A percentile compares a stretch with the other conserved stretches of the same genome.
Evolutionary conservation across 2,888 invertebrate genomes (phyloP).

Genomic region (Limnephilus marmoratus): DNA sequence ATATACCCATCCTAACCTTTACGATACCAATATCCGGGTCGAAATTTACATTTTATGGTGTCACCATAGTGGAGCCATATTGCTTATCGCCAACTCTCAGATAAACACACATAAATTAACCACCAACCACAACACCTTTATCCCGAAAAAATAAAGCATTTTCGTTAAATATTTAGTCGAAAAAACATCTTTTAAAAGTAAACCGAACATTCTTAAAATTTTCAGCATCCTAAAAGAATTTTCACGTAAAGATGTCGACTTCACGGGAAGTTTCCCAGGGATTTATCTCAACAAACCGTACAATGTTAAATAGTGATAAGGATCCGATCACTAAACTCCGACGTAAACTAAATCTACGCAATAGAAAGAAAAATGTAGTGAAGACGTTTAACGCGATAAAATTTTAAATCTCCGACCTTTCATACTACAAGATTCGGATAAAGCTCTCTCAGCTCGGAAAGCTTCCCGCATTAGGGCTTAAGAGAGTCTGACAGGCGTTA

Average conservation of each 20-base stretch:
- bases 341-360: constrained; percentile 24
- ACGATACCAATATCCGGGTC: background rate
- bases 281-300: constrained; percentile 27
- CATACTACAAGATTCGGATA: constrained; percentile 29
- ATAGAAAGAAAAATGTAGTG: constrained; percentile 34
- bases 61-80: background rate
- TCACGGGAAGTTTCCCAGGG: background rate
- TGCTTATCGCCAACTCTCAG: background rate
- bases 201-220: background rate
- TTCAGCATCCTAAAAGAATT: background rate
- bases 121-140: background rate
- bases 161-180: background rate
- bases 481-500: constrained; percentile 50
- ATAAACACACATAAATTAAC: background rate
- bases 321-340: constrained; percentile 3
- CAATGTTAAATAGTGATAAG: constrained; percentile 25
- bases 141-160: background rate
- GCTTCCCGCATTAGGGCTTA: constrained; percentile 48
- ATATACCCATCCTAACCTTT: background rate
- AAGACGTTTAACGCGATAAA: constrained; percentile 34
- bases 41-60: background rate
- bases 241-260: background rate
- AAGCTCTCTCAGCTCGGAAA: background rate
- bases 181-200: background rate
- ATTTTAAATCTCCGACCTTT: constrained; percentile 25